Evolutionary conservation across 2,113 vertebrate genomes (phyloP).

Genomic region (Pangasianodon gigas): DNA sequence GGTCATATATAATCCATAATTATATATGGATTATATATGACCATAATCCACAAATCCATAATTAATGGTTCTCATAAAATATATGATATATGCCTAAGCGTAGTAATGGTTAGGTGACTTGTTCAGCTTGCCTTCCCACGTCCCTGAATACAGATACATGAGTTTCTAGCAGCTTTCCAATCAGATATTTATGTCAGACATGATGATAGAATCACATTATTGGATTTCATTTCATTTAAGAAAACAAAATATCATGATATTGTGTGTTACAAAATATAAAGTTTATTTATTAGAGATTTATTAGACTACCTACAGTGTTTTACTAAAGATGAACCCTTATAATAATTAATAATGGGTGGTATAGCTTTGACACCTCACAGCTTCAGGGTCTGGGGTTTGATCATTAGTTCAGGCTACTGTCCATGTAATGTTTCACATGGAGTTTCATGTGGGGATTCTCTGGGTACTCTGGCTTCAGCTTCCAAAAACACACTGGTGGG

Average conservation of each 20-base stretch:
- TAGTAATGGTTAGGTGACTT: no score
- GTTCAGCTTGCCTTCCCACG: neutral
- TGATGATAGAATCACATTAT: neutral
- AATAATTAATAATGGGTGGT: neutral
- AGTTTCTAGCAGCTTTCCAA: neutral
- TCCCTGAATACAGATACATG: neutral
- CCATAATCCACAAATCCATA: no score
- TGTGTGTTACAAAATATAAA: no score
- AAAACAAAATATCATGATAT: no score
- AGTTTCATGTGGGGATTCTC: neutral
- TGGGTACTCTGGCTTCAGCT: neutral
- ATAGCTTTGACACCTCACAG: neutral
- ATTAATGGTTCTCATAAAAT: neutral
- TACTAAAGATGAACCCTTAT: neutral
- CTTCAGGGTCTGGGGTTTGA: neutral
- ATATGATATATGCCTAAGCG: neutral
- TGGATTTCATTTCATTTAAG: neutral
- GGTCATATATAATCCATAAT: no score
- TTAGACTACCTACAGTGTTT: no score
- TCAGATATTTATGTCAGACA: neutral
- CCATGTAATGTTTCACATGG: neutral
- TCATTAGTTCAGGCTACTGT: neutral
- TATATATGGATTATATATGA: no score
- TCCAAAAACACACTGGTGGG: neutral
- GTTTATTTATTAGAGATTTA: no score